Conservation (phyloP, 2,113 vertebrate species). For the Oostethus manadensis region DNA sequence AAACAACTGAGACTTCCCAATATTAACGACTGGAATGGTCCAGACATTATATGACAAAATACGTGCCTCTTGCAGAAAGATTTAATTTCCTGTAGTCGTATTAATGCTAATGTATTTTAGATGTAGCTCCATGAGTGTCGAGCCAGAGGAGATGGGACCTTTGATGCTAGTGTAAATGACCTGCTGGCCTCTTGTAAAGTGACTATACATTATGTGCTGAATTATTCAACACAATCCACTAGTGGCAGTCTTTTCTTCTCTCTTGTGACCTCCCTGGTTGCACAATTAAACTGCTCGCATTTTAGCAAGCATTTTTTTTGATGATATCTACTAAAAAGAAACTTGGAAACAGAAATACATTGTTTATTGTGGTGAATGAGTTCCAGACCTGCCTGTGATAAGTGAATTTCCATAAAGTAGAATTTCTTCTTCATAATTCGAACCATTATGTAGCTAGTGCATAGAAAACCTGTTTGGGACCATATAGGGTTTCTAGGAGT, state of each 20-base stretch:
- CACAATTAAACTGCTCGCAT: neutral
- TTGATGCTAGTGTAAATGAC: conserved; percentile 59
- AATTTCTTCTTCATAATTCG: too few species aligned
- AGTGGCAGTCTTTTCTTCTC: neutral
- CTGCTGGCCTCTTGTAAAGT: conserved; percentile 29
- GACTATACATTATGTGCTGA: conserved; percentile 35
- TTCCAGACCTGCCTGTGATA: too few species aligned
- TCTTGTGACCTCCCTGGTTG: conserved; percentile 4
- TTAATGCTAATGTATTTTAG: conserved; percentile 65
- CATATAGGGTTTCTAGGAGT: too few species aligned
- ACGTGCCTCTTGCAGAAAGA: conserved; percentile 37
- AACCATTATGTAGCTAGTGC: too few species aligned
- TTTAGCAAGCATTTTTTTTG: too few species aligned
- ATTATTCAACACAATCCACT: conserved; percentile 42
- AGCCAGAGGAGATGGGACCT: conserved; percentile 50
- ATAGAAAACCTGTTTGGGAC: too few species aligned
- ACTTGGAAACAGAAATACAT: too few species aligned
- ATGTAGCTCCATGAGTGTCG: conserved; percentile 37
- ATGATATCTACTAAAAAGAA: too few species aligned
- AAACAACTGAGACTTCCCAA: conserved; percentile 5
- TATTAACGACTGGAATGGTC: neutral
- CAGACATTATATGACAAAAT: conserved; percentile 32
- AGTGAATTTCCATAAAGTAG: too few species aligned
- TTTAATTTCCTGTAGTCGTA: conserved; percentile 41
- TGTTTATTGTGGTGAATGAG: too few species aligned